Evolutionary conservation across 2,797 vertebrate species (phyloP).

Genomic region (Ctenochaetus hawaiiensis): DNA sequence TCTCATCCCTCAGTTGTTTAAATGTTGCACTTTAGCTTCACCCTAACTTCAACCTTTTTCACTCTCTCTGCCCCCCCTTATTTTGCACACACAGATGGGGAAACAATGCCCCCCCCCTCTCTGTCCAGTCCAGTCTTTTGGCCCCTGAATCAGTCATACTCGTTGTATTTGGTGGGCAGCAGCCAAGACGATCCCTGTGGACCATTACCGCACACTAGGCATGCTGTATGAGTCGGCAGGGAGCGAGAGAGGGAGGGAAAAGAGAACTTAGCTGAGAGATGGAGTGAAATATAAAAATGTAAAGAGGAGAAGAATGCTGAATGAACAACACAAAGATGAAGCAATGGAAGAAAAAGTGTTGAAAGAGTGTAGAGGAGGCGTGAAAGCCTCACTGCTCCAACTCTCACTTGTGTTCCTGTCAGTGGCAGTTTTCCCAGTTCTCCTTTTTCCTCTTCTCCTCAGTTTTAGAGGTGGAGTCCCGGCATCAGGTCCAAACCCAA

Average conservation of each 20-base stretch:
- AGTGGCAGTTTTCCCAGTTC: constrained; percentile 43
- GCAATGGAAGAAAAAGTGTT: constrained; percentile 10
- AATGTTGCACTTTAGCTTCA: constrained; percentile 38
- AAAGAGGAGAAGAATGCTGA: constrained; percentile 40
- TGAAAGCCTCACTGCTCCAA: constrained; percentile 22
- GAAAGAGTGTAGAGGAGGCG: constrained; percentile 27
- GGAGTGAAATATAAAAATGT: constrained; percentile 55
- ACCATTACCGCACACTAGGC: constrained; percentile 61
- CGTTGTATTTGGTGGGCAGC: constrained; percentile 67
- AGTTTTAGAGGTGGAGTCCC: constrained; percentile 61
- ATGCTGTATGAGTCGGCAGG: constrained; percentile 21
- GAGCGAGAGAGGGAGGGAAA: constrained; percentile 25
- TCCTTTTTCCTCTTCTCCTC: constrained; percentile 30
- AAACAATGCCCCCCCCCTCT: constrained; percentile 25
- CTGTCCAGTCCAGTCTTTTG: constrained; percentile 53
- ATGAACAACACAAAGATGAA: constrained; percentile 51
- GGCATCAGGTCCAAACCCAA: constrained; percentile 46
- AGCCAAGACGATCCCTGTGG: constrained; percentile 68
- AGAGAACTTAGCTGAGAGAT: constrained; percentile 42
- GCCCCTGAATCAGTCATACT: constrained; percentile 61
- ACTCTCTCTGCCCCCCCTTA: neutral
- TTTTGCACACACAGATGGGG: constrained; percentile 10
- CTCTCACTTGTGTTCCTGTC: constrained; percentile 37
- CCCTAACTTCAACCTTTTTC: constrained; percentile 3
- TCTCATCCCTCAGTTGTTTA: constrained; percentile 32